phyloP scores from a whole-genome alignment of 2,797 vertebrate species.

The Micrastur ruficollis region DNA sequence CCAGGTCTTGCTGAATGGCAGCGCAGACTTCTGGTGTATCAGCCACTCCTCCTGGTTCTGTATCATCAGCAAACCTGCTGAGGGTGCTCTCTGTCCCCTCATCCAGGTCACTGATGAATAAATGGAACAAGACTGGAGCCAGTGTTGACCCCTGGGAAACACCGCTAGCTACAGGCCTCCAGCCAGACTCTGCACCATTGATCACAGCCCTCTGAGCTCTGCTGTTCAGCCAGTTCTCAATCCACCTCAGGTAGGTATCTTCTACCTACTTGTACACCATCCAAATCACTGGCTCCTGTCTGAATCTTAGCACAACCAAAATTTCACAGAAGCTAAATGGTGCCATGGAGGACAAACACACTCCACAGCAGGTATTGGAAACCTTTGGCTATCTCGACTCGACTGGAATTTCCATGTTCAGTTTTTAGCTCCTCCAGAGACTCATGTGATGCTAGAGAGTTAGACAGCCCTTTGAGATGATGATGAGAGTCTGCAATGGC shows the following conservation, averaged over 20 bases:
- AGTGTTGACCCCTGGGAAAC: no score
- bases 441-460: background rate
- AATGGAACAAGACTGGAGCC: no score
- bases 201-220: no score
- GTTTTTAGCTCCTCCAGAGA: background rate
- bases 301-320: background rate
- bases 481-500: background rate
- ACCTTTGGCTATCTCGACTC: background rate
- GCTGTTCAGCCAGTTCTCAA: no score
- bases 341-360: background rate
- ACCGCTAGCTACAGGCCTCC: no score
- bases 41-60: no score
- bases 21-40: no score
- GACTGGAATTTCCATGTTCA: background rate
- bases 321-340: background rate
- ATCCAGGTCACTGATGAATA: no score
- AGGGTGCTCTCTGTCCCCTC: no score
- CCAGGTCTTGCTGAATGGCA: no score
- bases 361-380: background rate
- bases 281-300: background rate
- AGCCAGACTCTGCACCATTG: no score
- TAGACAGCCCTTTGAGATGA: background rate
- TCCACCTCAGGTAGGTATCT: background rate
- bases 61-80: no score
- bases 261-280: background rate